Conservation (phyloP, 2,113 vertebrate genomes). For the Bubo bubo region DNA sequence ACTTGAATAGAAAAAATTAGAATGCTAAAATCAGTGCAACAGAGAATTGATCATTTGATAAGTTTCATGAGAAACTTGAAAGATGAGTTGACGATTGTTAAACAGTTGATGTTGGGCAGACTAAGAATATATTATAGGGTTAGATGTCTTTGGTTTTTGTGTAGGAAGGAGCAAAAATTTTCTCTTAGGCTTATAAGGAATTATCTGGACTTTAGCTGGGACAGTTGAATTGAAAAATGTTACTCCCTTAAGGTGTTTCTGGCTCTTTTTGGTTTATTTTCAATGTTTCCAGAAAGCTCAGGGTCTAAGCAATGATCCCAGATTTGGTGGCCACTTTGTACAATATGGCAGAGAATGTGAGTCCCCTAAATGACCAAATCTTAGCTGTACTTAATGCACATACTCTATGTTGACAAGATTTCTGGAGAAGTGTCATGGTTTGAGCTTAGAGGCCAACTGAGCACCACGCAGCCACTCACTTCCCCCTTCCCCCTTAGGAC, state of each 20-base stretch:
- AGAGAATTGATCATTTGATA: not conserved
- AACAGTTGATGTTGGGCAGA: not conserved
- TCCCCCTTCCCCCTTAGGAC: no score
- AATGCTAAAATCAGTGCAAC: not conserved
- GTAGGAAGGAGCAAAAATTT: not conserved
- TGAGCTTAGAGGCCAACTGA: no score
- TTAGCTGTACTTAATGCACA: not conserved
- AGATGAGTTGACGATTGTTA: not conserved
- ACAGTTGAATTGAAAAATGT: not conserved
- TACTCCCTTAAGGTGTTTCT: not conserved
- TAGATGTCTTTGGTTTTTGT: not conserved
- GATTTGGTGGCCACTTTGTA: not conserved
- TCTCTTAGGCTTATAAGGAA: not conserved
- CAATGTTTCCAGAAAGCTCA: not conserved
- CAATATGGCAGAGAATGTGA: not conserved
- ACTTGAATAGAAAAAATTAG: not conserved
- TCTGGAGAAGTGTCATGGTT: no score
- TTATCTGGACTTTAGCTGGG: not conserved
- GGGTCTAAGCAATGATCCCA: not conserved
- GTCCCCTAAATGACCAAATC: not conserved
- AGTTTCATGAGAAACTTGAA: not conserved
- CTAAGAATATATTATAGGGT: not conserved
- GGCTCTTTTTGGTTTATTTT: not conserved
- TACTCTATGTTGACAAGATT: not conserved
- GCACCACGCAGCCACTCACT: no score